phyloP scores from a whole-genome alignment of 2,113 vertebrate species.

The Stigmatopora nigra region DNA sequence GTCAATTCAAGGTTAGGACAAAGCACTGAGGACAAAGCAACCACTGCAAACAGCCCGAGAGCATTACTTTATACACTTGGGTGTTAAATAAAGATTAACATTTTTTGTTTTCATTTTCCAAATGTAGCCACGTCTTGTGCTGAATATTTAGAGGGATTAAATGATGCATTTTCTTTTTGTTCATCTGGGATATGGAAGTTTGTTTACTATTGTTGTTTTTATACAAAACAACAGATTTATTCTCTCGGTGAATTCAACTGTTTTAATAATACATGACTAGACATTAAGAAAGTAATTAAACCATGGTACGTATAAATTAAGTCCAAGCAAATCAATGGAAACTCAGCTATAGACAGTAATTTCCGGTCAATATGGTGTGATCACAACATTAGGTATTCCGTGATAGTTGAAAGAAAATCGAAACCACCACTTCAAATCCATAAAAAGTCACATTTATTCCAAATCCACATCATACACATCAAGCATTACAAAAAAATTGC shows the following conservation, averaged over 20 bases:
- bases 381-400: not conserved
- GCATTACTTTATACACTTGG: slow-evolving; percentile 1
- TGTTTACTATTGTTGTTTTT: not conserved
- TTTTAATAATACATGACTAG: too few relatives aligned
- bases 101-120: slow-evolving; percentile 36
- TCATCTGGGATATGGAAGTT: slow-evolving; percentile 1
- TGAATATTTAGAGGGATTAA: slow-evolving; percentile 55
- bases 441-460: slow-evolving; percentile 60
- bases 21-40: slow-evolving; percentile 2
- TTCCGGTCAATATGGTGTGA: not conserved
- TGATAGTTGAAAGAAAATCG: not conserved
- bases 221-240: not conserved
- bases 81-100: not conserved
- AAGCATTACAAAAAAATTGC: slow-evolving; percentile 53
- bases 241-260: too few relatives aligned
- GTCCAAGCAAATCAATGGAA: too few relatives aligned
- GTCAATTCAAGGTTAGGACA: slow-evolving; percentile 13
- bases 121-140: slow-evolving; percentile 28
- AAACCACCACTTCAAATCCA: slow-evolving; percentile 31
- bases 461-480: slow-evolving; percentile 48
- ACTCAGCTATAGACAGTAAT: not conserved
- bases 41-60: slow-evolving; percentile 32
- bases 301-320: too few relatives aligned
- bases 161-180: not conserved
- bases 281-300: too few relatives aligned